Base-by-base conservation (phyloP, 2,797 vertebrate genomes). In the Spinibarbus caldwelli region DNA sequence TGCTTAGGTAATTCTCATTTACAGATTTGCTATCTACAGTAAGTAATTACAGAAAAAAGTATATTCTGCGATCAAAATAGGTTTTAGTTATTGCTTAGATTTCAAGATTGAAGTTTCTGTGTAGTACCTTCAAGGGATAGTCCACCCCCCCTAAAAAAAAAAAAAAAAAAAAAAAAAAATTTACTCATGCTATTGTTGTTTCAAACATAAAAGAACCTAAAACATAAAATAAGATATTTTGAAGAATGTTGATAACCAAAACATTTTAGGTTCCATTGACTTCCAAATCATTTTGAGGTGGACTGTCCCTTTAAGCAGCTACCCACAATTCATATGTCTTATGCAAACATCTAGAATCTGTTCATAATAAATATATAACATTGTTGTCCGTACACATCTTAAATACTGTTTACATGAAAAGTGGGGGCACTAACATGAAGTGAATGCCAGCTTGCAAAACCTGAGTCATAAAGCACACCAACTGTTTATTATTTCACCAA, bases 391-490 rank as follows among this genome's bases (percentile, higher is more conserved):
- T 34, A 66, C 29, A 34, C 29, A 19, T n/a, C 45, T 29, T 29
- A 72, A 43, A 62, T 78, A 31, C 57, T 43, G 26, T 41, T 38
- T 54, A 52, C 2, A 26, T 12, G 45, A 26, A 54, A 81, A 81
- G 34, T 57, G 19, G 43, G 41, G 15, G 38, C 7, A 23, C n/a
- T 54, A 45, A 62, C 54, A 57, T 67, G 6, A 45, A 31, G 2
- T 70, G 23, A 81, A 83, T 31, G 70, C 4, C 80, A 57, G 23
- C 43, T 36, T 73, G 14, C 59, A 47, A 78, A 21, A 31, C n/a
- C 45, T 54, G 34, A 76, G 72, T 47, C 82, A 49, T 31, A 72
- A 83, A 86, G 43, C 57, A 79, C n/a, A 66, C 23, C 34, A 41
- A 67, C 6, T 54, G 34, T 45, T 71, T 79, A 41, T 66, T 59